Conservation (phyloP, 2,797 vertebrate species). For the Amniataba percoides region DNA sequence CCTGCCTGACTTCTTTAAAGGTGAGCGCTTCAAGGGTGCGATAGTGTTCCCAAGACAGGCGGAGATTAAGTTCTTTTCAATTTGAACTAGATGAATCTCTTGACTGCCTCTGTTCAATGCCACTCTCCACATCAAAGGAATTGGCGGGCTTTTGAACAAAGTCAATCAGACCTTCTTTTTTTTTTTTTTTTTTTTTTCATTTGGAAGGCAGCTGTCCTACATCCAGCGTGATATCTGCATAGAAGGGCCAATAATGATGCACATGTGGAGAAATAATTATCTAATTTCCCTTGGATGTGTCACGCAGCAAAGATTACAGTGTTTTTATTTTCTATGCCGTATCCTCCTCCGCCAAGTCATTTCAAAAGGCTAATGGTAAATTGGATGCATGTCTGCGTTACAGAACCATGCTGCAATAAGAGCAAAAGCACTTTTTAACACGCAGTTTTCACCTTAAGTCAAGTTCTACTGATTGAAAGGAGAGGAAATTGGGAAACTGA, state of each 20-base stretch:
- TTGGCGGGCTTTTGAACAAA: conserved; percentile 65
- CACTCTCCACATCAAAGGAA: conserved; percentile 72
- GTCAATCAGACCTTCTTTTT: conserved; percentile 58
- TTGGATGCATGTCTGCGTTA: conserved; percentile 14
- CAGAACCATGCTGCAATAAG: conserved; percentile 4
- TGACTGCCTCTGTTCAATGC: conserved; percentile 53
- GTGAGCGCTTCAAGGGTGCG: conserved; percentile 46
- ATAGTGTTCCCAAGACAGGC: conserved; percentile 45
- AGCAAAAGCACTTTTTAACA: background rate
- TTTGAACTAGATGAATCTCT: conserved; percentile 64
- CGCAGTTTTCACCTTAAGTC: background rate
- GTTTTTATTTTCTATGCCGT: conserved; percentile 30
- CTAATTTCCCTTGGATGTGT: conserved; percentile 59
- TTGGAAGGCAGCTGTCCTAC: conserved; percentile 57
- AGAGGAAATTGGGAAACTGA: conserved; percentile 1
- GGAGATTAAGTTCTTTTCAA: conserved; percentile 70
- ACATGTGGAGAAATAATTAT: conserved; percentile 54
- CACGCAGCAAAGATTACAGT: conserved; percentile 41
- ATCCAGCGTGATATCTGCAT: conserved; percentile 40
- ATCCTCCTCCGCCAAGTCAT: conserved; percentile 41
- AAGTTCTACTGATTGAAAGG: background rate
- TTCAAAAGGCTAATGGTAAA: conserved; percentile 46
- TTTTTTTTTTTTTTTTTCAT: conserved; percentile 40
- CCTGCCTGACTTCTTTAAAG: conserved; percentile 35
- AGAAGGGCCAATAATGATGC: conserved; percentile 49